Percentiles rank a stretch among this genome's conserved stretches.
phyloP scores from a whole-genome alignment of 2,888 invertebrate genomes.

The Aphodius sticticus region DNA sequence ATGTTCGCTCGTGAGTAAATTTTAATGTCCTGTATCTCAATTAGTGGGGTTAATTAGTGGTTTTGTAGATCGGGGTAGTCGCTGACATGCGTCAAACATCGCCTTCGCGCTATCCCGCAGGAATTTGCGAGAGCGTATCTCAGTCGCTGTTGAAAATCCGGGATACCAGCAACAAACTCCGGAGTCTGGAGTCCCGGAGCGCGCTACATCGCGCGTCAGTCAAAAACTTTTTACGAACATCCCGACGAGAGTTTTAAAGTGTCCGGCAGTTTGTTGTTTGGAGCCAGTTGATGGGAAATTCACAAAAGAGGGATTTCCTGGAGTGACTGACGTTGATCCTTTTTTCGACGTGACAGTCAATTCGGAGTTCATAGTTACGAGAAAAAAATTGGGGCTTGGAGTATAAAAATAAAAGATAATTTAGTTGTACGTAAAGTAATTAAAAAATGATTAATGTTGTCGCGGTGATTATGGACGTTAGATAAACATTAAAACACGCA shows the following conservation, averaged over 20 bases:
- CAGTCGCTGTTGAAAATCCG: conserved; percentile 36
- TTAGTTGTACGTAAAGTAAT: not conserved
- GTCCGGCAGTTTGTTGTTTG: not conserved
- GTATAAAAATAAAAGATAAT: not conserved
- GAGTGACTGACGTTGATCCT: not conserved
- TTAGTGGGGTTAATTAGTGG: not conserved
- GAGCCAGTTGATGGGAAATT: not conserved
- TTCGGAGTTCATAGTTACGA: not conserved
- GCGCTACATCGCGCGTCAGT: not conserved
- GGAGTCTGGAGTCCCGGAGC: conserved; percentile 20
- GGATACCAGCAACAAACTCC: conserved; percentile 22
- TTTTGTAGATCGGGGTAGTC: conserved; percentile 22
- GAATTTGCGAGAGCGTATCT: conserved; percentile 26
- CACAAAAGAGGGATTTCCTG: not conserved
- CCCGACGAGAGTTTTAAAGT: not conserved
- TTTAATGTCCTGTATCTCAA: not conserved
- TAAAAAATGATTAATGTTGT: not conserved
- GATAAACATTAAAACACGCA: not conserved
- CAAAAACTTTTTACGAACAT: not conserved
- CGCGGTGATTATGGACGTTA: not conserved
- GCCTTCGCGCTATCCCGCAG: conserved; percentile 39
- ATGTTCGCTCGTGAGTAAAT: not conserved
- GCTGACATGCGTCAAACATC: conserved; percentile 37
- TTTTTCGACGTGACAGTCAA: not conserved
- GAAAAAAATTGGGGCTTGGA: not conserved